A percentile compares a stretch with the other conserved stretches of the same genome.
These are phyloP conservation scores for Gasteruption jaculator DNA, from an alignment of 2,888 invertebrate species.

Conservation along the genomic window DNA sequence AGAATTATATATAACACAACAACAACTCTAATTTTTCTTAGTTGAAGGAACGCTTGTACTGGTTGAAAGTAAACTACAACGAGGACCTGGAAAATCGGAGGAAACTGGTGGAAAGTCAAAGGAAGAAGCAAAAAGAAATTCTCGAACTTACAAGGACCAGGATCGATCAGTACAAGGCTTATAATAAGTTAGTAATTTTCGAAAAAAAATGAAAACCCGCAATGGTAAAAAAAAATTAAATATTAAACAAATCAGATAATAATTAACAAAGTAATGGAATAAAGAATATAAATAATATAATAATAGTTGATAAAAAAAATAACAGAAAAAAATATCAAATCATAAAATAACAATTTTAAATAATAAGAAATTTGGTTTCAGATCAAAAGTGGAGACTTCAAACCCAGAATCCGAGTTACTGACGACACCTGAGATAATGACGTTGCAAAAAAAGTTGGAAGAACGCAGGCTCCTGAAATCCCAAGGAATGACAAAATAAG, in stretches of 20 bases:
- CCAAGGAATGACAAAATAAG: constrained; percentile 8
- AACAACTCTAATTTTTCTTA: too few relatives aligned
- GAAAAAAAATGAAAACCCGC: neutral
- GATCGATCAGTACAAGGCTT: constrained; percentile 19
- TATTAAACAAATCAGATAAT: too few relatives aligned
- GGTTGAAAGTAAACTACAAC: constrained; percentile 54
- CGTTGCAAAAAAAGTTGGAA: constrained; percentile 17
- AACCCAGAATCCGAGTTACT: neutral
- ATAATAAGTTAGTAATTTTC: constrained; percentile 11
- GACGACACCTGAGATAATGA: constrained; percentile 15
- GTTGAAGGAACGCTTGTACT: constrained; percentile 56
- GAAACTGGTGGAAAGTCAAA: constrained; percentile 51
- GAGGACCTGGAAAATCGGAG: constrained; percentile 56
- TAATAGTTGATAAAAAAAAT: too few relatives aligned
- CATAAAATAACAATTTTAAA: too few relatives aligned
- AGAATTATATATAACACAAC: too few relatives aligned
- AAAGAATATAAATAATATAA: too few relatives aligned
- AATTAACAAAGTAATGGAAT: too few relatives aligned
- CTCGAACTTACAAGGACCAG: constrained; percentile 28
- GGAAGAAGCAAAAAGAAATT: constrained; percentile 52
- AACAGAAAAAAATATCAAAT: too few relatives aligned
- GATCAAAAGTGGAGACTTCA: too few relatives aligned
- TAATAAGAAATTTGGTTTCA: too few relatives aligned
- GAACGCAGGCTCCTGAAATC: constrained; percentile 11
- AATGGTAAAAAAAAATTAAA: neutral